Conservation (phyloP, 2,113 vertebrate genomes). For the Lasiurus cinereus region DNA sequence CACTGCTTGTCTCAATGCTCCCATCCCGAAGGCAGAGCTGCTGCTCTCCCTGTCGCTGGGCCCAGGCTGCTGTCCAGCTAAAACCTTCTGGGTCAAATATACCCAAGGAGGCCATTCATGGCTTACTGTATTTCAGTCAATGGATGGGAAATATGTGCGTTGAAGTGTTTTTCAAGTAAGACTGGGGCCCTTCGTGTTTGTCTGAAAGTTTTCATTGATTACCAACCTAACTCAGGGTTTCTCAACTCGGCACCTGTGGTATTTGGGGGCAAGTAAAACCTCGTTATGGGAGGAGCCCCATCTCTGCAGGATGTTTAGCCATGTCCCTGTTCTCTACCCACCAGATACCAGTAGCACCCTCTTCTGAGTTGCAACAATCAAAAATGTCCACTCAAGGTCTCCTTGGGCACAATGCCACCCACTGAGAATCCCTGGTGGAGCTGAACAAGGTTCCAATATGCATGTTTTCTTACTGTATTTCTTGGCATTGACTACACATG, state of each 20-base stretch:
- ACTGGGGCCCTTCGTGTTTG: not conserved
- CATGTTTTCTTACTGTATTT: not conserved
- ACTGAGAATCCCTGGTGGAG: not conserved
- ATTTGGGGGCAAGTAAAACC: not conserved
- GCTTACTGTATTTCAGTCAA: not conserved
- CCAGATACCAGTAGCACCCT: not conserved
- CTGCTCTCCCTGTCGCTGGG: too few relatives aligned
- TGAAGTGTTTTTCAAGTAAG: not conserved
- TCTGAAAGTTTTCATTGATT: not conserved
- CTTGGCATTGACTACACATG: not conserved
- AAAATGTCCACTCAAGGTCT: not conserved
- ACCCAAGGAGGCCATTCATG: not conserved
- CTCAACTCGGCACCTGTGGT: accelerated
- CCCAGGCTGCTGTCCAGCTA: not conserved
- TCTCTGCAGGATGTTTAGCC: not conserved
- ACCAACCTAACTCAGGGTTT: not conserved
- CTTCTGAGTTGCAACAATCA: not conserved
- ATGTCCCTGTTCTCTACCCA: not conserved
- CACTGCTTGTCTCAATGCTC: not conserved
- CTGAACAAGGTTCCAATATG: not conserved
- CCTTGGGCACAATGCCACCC: not conserved
- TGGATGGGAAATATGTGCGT: not conserved
- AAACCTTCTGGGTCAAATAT: not conserved
- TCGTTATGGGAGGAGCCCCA: not conserved
- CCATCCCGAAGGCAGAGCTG: accelerated